phyloP scores from a whole-genome alignment of 2,113 vertebrate genomes.

The Esox niger region DNA sequence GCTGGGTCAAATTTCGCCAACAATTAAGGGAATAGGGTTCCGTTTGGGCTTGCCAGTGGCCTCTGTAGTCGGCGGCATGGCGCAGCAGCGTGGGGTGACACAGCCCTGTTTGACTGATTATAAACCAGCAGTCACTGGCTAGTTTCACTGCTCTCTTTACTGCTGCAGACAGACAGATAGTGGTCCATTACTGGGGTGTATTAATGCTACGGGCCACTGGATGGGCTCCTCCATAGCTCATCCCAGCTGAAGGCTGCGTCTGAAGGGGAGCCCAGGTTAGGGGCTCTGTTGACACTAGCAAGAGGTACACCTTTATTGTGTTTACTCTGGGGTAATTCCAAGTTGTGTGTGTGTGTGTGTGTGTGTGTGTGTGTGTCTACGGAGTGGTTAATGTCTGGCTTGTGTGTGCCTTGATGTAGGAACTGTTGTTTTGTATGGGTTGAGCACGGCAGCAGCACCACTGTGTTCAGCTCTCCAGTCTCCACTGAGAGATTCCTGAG shows the following conservation, averaged over 20 bases:
- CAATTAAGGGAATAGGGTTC: neutral
- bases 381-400: neutral
- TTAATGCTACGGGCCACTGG: constrained; percentile 41
- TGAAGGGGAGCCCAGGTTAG: constrained; percentile 61
- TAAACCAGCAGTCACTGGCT: constrained; percentile 74
- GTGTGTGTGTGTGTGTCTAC: neutral
- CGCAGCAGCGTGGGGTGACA: constrained; percentile 49
- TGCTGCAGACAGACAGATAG: constrained; percentile 54
- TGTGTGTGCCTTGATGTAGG: too few relatives aligned
- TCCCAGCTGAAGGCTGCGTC: constrained; percentile 51
- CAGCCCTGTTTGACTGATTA: constrained; percentile 72
- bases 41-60: neutral
- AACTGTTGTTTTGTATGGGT: too few relatives aligned
- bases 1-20: too few relatives aligned
- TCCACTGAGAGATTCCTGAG: too few relatives aligned
- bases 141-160: constrained; percentile 69
- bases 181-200: constrained; percentile 27
- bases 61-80: constrained; percentile 41
- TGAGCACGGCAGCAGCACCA: too few relatives aligned
- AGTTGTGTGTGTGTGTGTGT: constrained; percentile 28
- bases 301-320: constrained; percentile 66
- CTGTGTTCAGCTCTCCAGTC: too few relatives aligned
- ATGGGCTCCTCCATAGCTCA: constrained; percentile 57
- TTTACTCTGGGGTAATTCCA: constrained; percentile 58
- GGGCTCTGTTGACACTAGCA: constrained; percentile 61